Conservation (phyloP, 2,797 vertebrate genomes). For the Chaunax sp. region DNA sequence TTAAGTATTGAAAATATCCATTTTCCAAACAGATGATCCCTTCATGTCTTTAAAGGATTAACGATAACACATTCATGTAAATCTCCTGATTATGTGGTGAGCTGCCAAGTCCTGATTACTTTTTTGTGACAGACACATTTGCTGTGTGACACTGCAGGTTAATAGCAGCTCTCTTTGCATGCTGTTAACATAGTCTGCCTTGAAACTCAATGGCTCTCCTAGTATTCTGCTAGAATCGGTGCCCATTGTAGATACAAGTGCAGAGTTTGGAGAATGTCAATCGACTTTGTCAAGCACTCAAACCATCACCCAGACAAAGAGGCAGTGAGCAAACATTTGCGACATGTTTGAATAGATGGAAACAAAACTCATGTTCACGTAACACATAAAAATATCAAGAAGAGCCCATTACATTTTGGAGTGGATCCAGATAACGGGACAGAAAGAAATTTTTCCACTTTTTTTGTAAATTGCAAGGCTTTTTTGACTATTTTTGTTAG, state of each 20-base stretch:
- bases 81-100: conserved; percentile 29
- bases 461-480: no score
- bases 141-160: conserved; percentile 44
- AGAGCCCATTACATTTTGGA: no score
- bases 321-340: no score
- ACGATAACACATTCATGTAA: conserved; percentile 24
- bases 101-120: conserved; percentile 38
- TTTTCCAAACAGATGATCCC: conserved; percentile 21
- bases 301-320: conserved; percentile 4
- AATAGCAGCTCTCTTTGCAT: conserved; percentile 34
- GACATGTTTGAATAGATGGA: no score
- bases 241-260: conserved; percentile 34
- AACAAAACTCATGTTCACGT: no score
- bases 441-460: no score
- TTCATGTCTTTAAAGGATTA: conserved; percentile 41
- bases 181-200: conserved; percentile 54
- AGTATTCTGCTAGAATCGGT: neutral
- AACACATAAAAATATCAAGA: no score
- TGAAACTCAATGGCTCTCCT: conserved; percentile 32
- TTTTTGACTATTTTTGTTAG: no score
- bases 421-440: no score
- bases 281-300: conserved; percentile 37
- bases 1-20: conserved; percentile 5
- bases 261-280: conserved; percentile 54
- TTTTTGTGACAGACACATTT: conserved; percentile 40